A percentile compares a stretch with the other conserved stretches of the same genome.
phyloP scores from a whole-genome alignment of 2,797 vertebrate genomes.

The Gymnoscopelus microlampas region DNA sequence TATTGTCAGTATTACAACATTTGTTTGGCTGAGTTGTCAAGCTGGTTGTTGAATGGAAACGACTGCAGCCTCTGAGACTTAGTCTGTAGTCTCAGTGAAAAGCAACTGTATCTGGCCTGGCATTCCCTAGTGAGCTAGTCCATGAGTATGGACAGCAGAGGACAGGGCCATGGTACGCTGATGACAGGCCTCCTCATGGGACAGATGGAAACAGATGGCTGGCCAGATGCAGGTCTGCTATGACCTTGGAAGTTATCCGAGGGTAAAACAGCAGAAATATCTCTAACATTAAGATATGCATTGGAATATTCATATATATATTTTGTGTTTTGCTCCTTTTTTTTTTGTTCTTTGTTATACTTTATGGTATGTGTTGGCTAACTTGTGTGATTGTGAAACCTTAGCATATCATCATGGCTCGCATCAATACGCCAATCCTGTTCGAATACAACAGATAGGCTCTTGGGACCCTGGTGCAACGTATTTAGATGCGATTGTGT shows the following conservation, averaged over 20 bases:
- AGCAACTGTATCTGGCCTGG: conserved; percentile 38
- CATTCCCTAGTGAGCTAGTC: conserved; percentile 38
- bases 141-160: conserved; percentile 63
- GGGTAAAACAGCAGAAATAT: conserved; percentile 50
- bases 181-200: conserved; percentile 69
- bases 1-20: not conserved
- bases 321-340: not conserved
- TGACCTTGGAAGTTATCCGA: conserved; percentile 73
- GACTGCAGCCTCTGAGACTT: not conserved
- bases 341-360: not conserved
- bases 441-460: too few species aligned
- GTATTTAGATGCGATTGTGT: not conserved
- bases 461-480: too few species aligned
- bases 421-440: too few species aligned
- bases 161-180: conserved; percentile 59
- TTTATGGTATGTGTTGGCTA: not conserved
- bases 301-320: conserved; percentile 2
- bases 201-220: conserved; percentile 76
- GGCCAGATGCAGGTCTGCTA: conserved; percentile 71
- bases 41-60: not conserved
- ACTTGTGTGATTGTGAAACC: not conserved
- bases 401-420: too few species aligned
- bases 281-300: conserved; percentile 34
- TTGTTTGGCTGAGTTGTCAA: not conserved
- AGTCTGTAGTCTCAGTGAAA: not conserved